Conservation (phyloP, 2,888 invertebrate species). For the Dimorphilus gyrociliatus region DNA sequence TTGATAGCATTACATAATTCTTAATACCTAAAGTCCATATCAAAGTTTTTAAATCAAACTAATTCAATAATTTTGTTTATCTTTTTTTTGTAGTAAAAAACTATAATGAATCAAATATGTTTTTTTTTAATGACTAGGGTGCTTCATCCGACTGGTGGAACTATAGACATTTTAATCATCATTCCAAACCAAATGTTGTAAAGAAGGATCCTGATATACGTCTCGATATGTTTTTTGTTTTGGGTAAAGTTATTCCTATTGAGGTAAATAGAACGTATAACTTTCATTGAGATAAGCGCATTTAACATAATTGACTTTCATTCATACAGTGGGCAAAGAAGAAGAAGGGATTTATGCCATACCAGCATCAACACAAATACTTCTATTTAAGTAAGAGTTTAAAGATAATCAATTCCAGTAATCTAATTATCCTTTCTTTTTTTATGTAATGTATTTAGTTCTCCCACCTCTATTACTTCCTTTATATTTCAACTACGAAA, state of each 20-base stretch:
- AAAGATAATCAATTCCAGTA: too few relatives aligned
- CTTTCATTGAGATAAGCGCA: too few relatives aligned
- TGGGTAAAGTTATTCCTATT: slow-evolving; percentile 23
- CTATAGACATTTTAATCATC: slow-evolving; percentile 30
- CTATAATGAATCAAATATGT: too few relatives aligned
- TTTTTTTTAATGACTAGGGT: slow-evolving; percentile 15
- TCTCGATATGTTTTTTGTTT: slow-evolving; percentile 21
- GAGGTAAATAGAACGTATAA: too few relatives aligned
- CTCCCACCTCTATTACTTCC: slow-evolving; percentile 29
- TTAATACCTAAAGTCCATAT: too few relatives aligned
- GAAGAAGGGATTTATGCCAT: slow-evolving; percentile 27
- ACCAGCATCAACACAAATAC: slow-evolving; percentile 27
- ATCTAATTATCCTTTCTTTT: too few relatives aligned
- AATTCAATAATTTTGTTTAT: too few relatives aligned
- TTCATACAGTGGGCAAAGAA: slow-evolving; percentile 17
- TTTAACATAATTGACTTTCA: too few relatives aligned
- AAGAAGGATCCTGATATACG: slow-evolving; percentile 30
- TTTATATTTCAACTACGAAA: slow-evolving; percentile 29
- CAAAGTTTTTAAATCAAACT: too few relatives aligned
- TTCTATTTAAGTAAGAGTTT: slow-evolving; percentile 25
- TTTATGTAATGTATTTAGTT: slow-evolving; percentile 24
- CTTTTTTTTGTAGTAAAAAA: too few relatives aligned
- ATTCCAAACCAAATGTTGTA: slow-evolving; percentile 30
- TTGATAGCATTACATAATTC: too few relatives aligned
- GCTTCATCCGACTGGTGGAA: slow-evolving; percentile 36